Evolutionary conservation across 2,797 vertebrate genomes (phyloP), one percentile per base, ranked within the genome.

Genomic region (Spinibarbus caldwelli): DNA sequence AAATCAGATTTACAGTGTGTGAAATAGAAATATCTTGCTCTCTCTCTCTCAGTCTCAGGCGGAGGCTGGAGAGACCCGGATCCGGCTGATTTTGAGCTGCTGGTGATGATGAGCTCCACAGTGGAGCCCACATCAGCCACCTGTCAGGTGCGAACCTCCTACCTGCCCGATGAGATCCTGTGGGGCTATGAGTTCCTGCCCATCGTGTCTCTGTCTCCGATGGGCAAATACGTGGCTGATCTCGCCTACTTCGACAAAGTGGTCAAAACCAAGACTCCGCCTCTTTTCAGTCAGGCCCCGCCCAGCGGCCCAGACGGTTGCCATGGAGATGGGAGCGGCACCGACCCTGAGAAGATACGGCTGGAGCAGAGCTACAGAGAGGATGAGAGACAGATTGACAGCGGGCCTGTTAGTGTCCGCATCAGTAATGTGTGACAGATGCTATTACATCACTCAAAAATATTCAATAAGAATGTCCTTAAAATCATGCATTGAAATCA

Each of bases 161-260:
- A 99, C 94, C 96, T 99, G 76, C 97, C 98, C 0, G 97, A 99
- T 78, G 98, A 99, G 95, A 98, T 99, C 91, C 96, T 99, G 1
- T 99, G 97, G 98, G 98, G 98, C 62, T 99, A 99, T 0, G 97
- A 99, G 92, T 99, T 99, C 89, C 96, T 95, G 0, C 97, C 98
- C 0, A 96, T 97, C 6, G 96, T 99, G 87, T 99, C 98, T 1
- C 94, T 99, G 47, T 98, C 97, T 0, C 92, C 97, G 26, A 96
- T 95, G 0, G 98, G 98, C 26, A 99, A 98, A 88, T 99, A 99
- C 15, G 95, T 99, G 78, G 98, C 98, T 0, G 97, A 99, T 85
- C 98, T 99, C 45, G 96, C 97, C 88, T 96, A 97, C 85, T 99
- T 99, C n/a, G 97, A 99, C 93, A 97, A 96, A 78, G 96, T 99